Percentiles rank a stretch among this genome's conserved stretches.
These are phyloP conservation scores for Botia almorhae DNA, from an alignment of 2,797 vertebrate species.

Conservation along the genomic window DNA sequence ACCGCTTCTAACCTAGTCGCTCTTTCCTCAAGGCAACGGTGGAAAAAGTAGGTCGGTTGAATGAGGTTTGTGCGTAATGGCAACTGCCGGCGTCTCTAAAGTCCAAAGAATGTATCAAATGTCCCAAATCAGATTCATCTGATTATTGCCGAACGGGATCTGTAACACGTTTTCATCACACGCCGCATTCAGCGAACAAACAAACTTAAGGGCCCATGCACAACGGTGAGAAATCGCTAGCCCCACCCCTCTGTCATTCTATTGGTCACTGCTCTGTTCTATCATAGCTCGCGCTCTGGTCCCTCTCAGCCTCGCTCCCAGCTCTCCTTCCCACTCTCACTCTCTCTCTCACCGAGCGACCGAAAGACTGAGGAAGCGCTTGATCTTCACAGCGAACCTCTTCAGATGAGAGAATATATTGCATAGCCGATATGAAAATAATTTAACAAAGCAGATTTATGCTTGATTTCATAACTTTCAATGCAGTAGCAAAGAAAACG, in stretches of 20 bases:
- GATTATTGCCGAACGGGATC: constrained; percentile 76
- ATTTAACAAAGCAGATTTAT: constrained; percentile 16
- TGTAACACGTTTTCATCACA: constrained; percentile 85
- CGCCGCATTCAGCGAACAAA: constrained; percentile 85
- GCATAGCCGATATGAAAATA: background rate
- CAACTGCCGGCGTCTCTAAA: constrained; percentile 68
- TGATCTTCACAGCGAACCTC: constrained; percentile 27
- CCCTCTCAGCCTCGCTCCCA: constrained; percentile 35
- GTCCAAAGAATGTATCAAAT: constrained; percentile 73
- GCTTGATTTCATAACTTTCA: background rate
- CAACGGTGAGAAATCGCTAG: constrained; percentile 75
- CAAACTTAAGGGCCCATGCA: constrained; percentile 86
- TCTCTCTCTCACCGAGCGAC: constrained; percentile 50
- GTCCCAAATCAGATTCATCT: constrained; percentile 76
- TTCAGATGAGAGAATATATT: constrained; percentile 36
- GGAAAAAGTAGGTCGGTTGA: constrained; percentile 59
- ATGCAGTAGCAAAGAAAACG: background rate
- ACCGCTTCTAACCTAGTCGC: constrained; percentile 58
- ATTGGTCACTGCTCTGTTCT: constrained; percentile 79
- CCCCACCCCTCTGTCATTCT: constrained; percentile 74
- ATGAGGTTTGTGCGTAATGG: constrained; percentile 76
- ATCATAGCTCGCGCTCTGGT: constrained; percentile 69
- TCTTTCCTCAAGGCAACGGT: constrained; percentile 69
- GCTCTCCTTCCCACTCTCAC: constrained; percentile 47
- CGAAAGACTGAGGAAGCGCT: constrained; percentile 34